Evolutionary conservation across 2,113 vertebrate genomes (phyloP), one percentile per base, ranked within the genome.

Genomic region (Nanorana parkeri): DNA sequence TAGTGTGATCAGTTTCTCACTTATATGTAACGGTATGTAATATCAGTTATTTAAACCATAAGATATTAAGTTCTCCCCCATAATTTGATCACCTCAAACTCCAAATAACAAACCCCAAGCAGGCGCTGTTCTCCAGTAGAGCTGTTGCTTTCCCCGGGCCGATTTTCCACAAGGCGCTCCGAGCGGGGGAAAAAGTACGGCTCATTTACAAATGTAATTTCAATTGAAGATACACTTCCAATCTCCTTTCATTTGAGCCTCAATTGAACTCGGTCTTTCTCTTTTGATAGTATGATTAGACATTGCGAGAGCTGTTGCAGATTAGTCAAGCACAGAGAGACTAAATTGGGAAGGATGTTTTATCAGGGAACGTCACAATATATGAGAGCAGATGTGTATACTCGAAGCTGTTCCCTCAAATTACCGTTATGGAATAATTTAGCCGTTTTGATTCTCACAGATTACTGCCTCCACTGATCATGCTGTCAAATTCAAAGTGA

Each of bases 271-370:
- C 91, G 89, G 91, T 85, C 91, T 58, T 89, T 90, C 86, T 85
- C 85, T 86, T 91, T 92, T 96, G 96, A 96, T 96, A 92, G 94
- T 94, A 89, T 96, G 95, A 97, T 97, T 95, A 98, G 94, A 92
- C 94, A 93, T 94, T 89, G 92, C 93, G 93, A 92, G 92, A 92
- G 91, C 93, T 90, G 91, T 91, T 88, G 92, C 91, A 89, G 94
- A 90, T 92, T 94, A 95, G 92, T 94, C 95, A 97, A 94, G 95
- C 96, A 95, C 93, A 93, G 93, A 94, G 92, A 93, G 89, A 87
- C 89, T 95, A 95, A 96, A 98, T 97, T 96, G 95, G 95, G 94
- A 95, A 92, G 94, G 95, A 96, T 97, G 95, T 96, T 96, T 96
- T 96, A 98, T 96, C 95, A 95, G 94, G 88, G 90, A 92, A 92